Evolutionary conservation across 2,888 invertebrate genomes (phyloP), one percentile per base, ranked within the genome.

Genomic region (Bugulina stolonifera): DNA sequence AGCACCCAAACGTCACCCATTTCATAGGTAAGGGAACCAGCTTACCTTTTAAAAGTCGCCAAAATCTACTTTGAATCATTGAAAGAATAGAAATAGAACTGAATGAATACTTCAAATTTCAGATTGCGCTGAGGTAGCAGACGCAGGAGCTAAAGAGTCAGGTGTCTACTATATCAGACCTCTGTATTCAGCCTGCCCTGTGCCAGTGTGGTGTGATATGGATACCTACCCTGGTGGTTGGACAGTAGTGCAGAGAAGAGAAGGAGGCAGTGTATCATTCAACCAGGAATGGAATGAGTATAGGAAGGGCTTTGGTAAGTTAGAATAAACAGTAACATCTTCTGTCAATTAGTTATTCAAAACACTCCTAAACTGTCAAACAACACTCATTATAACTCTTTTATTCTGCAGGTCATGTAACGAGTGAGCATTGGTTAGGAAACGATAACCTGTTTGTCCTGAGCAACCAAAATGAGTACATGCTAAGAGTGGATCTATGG

Each of bases 141-240:
- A 77, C 5, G 76, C 76, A 5, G 81, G 80, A 2, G 80, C 81
- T 75, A 77, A 74, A 3, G 69, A 73, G 14, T 81, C 80, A 72
- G 82, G 81, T 0, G 79, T 82, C 2, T 83, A 82, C 76, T 81
- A 79, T 74, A 77, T 82, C 55, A 81, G 78, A 57, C 80, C 82
- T 0, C 74, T 76, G 27, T 80, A 79, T 74, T 76, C 81, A 1
- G 77, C 80, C 2, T 82, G 81, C 72, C 81, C 81, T 1, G 78
- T 82, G 52, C 82, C 82, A 10, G 90, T 91, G 0, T 90, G 90
- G 85, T 94, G 94, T 81, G 88, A 88, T 75, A 81, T 84, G 80
- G 81, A 83, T 71, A 81, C 82, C 14, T 80, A 81, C 10, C 80
- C 79, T 22, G 89, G 90, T 69, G 82, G 83, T 22, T 83, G 82